A percentile compares a stretch with the other conserved stretches of the same genome.
phyloP scores from a whole-genome alignment of 2,113 vertebrate genomes.

The Trochalopteron elliotii region DNA sequence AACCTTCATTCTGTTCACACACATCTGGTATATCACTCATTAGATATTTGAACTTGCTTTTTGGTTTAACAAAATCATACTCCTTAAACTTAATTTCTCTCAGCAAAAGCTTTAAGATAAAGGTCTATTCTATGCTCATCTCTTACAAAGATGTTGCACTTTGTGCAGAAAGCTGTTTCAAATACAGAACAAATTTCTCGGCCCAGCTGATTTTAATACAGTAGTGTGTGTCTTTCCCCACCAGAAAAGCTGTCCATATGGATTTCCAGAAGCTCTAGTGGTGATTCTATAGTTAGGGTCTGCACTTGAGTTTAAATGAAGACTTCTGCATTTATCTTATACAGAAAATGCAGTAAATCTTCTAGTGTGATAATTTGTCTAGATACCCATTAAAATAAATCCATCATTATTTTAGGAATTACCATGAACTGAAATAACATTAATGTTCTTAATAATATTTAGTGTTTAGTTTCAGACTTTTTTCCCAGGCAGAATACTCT shows the following conservation, averaged over 20 bases:
- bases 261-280: background rate
- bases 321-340: background rate
- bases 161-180: background rate
- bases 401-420: background rate
- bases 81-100: background rate
- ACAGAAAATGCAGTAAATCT: background rate
- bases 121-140: background rate
- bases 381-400: background rate
- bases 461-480: background rate
- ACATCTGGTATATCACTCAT: background rate
- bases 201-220: background rate
- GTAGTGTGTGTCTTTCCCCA: background rate
- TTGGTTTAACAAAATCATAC: background rate
- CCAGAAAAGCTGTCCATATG: background rate
- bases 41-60: background rate
- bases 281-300: background rate
- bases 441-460: background rate
- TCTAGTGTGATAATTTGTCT: background rate
- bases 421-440: background rate
- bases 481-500: background rate
- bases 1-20: background rate
- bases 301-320: background rate
- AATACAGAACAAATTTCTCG: background rate
- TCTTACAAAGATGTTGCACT: background rate
- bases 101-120: background rate